A percentile compares a stretch with the other conserved stretches of the same genome.
phyloP scores from a whole-genome alignment of 1,140 invertebrate genomes.

The Plutomurus gul region DNA sequence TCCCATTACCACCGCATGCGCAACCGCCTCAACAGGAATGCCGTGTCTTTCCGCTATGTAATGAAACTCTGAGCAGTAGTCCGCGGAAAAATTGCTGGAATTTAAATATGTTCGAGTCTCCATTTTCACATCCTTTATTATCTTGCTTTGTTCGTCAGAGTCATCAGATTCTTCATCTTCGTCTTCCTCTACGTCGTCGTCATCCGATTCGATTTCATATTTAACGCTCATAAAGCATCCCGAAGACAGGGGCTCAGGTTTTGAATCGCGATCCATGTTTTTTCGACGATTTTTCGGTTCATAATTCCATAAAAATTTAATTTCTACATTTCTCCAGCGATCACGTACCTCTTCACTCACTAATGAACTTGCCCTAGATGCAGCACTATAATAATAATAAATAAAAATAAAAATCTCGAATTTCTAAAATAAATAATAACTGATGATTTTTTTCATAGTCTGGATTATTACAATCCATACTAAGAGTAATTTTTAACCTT shows the following conservation, averaged over 20 bases:
- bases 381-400: not conserved
- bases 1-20: conserved; percentile 36
- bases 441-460: not conserved
- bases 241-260: conserved; percentile 31
- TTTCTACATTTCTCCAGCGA: conserved; percentile 42
- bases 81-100: conserved; percentile 61
- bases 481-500: conserved; percentile 14
- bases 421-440: not conserved
- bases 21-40: not conserved
- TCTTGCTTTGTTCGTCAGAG: not conserved
- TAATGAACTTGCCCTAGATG: conserved; percentile 33
- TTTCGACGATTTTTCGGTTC: conserved; percentile 20
- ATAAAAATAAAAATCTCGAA: not conserved
- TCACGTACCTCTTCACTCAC: conserved; percentile 33
- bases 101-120: conserved; percentile 62
- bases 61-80: conserved; percentile 46
- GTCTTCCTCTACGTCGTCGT: conserved; percentile 58
- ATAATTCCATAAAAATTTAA: conserved; percentile 43
- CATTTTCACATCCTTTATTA: not conserved
- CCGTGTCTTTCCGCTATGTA: conserved; percentile 17
- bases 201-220: conserved; percentile 52
- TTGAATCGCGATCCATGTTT: not conserved
- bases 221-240: conserved; percentile 45
- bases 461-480: not conserved
- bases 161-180: conserved; percentile 54